Conservation (phyloP, 2,888 invertebrate genomes). For the Tipula helvola region DNA sequence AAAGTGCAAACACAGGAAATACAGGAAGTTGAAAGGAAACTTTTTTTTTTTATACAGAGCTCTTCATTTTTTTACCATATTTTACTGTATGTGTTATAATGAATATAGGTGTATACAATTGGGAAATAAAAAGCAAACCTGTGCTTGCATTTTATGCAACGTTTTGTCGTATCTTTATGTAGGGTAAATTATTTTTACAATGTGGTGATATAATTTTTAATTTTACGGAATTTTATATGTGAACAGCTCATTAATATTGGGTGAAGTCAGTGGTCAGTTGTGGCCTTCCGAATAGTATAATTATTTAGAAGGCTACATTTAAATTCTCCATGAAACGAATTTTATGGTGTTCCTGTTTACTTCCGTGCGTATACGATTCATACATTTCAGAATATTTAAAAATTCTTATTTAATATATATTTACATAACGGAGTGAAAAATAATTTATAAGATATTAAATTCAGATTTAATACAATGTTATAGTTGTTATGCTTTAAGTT, state of each 20-base stretch:
- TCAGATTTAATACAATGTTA: no score
- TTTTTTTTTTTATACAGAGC: neutral
- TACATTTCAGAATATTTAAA: neutral
- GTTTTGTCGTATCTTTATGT: neutral
- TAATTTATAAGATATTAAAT: no score
- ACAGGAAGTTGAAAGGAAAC: neutral
- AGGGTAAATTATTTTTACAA: neutral
- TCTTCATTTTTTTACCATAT: neutral
- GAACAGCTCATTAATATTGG: no score
- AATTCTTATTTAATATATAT: neutral
- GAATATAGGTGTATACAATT: neutral
- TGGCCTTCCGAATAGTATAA: neutral
- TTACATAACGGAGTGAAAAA: neutral
- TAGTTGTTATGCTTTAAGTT: no score
- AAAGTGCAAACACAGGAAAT: neutral
- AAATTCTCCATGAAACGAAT: no score
- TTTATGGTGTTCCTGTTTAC: neutral
- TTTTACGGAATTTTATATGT: neutral
- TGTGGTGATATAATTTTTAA: neutral
- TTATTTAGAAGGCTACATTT: neutral
- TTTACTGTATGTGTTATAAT: neutral
- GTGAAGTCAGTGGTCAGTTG: neutral
- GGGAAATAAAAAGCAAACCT: neutral
- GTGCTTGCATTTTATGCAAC: neutral
- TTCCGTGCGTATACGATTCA: neutral